Evolutionary conservation across 2,888 invertebrate species (phyloP), one percentile per base, ranked within the genome.

Genomic region (Calameuta pallipes): DNA sequence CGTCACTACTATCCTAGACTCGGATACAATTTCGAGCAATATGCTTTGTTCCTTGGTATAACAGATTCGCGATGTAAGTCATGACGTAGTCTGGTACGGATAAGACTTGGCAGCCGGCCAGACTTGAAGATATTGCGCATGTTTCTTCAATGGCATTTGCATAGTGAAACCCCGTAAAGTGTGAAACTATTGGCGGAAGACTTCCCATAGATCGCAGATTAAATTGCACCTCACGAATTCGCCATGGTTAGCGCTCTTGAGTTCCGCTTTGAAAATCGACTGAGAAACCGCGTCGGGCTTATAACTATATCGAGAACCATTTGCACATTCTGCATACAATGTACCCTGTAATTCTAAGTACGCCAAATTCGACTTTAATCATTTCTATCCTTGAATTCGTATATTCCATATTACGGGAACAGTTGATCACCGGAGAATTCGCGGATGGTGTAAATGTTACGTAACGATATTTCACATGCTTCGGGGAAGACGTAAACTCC

Each of bases 101-200:
- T 56, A 23, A 56, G 41, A 79, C 79, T 79, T 79, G 79, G 79
- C 79, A 34, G 31, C 34, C 76, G 71, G 76, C 75, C 77, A 77
- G 78, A 79, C 71, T 68, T 37, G 41, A 56, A 75, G 78, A 80
- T 80, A 80, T 82, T 81, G 80, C 76, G 80, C 77, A 77, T 80
- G 76, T 79, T 76, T 77, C 76, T 87, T 86, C 83, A 80, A 76
- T 82, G 81, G 84, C 82, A 90, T 90, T 90, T 89, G 89, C 89
- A 89, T 90, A 88, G 86, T 11, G 84, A 84, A 85, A 85, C 84
- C 84, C 86, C 86, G 87, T 87, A 89, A 89, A 89, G 88, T 88
- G 89, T 86, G 86, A 89, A 90, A 89, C 90, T 89, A 90, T 90
- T 86, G 88, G 85, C 82, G 84, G 86, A 73, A 78, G 82, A 84